Evolutionary conservation across 2,797 vertebrate genomes (phyloP), one percentile per base, ranked within the genome.

Genomic region (Hozukius guyotensis): DNA sequence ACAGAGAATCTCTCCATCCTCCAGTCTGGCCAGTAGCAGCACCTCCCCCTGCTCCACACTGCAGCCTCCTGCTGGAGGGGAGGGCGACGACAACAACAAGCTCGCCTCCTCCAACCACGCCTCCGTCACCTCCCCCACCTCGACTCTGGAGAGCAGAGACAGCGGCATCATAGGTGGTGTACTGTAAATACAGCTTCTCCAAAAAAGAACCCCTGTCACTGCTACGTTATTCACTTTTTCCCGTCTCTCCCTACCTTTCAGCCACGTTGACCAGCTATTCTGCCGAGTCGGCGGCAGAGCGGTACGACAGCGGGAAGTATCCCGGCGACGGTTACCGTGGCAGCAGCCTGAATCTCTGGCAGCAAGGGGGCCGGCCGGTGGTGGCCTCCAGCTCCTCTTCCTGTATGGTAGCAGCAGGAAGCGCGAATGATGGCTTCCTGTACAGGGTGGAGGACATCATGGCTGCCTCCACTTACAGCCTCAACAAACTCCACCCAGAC

Each of bases 191-290:
- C 11, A 3, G 8, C 25, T 8, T 31, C 8, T 46, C 53, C 1
- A 31, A 16, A 27, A 13, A 18, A 20, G 0, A 27, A 27, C 31
- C 9, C 5, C 3, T 13, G 1, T 7, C 4, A 3, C 11, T 4
- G 5, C 16, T 16, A 1, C 29, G 24, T 25, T 1, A 22, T 49
- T 27, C 56, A 12, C 52, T 12, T 4, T 20, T n/a, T 1, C 8
- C n/a, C n/a, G 5, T 66, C 31, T 12, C 10, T 36, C 93, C 93
- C 93, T 78, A 93, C 53, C 87, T 72, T 13, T 38, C 80, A 99
- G 98, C 98, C 80, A 99, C 98, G 0, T 76, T 99, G 88, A 99
- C 98, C 25, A 99, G 98, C 92, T 98, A 98, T 93, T 98, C 98
- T 0, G 98, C 97, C 0, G 98, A 99, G 91, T 98, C 98, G 0